Evolutionary conservation across 2,888 invertebrate genomes (phyloP).

Genomic region (Drosophila kuntzei): DNA sequence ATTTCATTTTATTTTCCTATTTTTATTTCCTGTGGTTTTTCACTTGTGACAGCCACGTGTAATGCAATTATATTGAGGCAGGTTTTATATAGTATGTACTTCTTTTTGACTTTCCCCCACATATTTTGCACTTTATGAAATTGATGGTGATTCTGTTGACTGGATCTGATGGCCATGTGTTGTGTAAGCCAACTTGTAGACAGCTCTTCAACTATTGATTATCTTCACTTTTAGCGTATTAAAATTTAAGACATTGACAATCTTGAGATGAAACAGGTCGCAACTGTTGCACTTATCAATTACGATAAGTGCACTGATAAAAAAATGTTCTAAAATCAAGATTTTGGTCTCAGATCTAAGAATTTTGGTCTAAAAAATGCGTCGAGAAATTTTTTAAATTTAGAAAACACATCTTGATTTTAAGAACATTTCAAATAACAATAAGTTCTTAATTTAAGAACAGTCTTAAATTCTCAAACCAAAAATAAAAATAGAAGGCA

Average conservation of each 20-base stretch:
- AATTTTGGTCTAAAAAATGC: too few relatives aligned
- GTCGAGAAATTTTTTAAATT: too few relatives aligned
- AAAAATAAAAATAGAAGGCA: too few relatives aligned
- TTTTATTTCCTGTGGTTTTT: constrained; percentile 42
- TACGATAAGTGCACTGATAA: too few relatives aligned
- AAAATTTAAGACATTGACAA: constrained; percentile 9
- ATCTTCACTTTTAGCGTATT: constrained; percentile 19
- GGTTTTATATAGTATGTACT: constrained; percentile 46
- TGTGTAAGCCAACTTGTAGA: constrained; percentile 14
- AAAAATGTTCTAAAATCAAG: too few relatives aligned
- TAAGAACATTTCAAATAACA: too few relatives aligned
- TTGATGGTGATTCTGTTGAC: constrained; percentile 42
- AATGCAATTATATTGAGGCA: constrained; percentile 78
- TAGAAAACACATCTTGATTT: too few relatives aligned
- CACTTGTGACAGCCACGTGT: constrained; percentile 71
- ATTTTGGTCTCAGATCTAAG: too few relatives aligned
- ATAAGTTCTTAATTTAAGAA: too few relatives aligned
- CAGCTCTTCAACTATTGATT: constrained; percentile 49
- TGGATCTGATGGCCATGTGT: constrained; percentile 31
- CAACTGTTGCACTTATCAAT: constrained; percentile 16
- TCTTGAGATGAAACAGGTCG: constrained; percentile 17
- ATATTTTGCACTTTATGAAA: constrained; percentile 53
- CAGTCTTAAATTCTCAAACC: too few relatives aligned
- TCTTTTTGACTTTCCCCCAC: constrained; percentile 33
- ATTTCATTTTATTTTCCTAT: constrained; percentile 1